These are phyloP conservation scores for Adelges cooleyi DNA, from an alignment of 1,140 invertebrate genomes.

Conservation along the genomic window DNA sequence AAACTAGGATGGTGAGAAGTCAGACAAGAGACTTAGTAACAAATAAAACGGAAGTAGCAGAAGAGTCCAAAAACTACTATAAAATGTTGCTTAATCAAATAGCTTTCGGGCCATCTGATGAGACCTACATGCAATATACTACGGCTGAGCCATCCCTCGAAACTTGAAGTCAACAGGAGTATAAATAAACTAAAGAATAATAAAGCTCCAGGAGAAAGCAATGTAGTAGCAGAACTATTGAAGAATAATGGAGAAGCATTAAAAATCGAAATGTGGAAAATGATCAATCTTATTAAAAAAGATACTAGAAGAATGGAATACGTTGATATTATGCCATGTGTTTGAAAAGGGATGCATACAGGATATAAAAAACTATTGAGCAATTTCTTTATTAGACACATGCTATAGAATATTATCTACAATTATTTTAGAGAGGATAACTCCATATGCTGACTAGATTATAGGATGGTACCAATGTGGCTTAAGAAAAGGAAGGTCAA, in stretches of 20 bases:
- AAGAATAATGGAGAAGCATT: not conserved
- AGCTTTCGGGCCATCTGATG: not conserved
- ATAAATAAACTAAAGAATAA: not conserved
- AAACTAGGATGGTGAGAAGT: not conserved
- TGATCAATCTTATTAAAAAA: no score
- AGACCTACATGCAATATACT: not conserved
- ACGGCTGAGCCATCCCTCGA: not conserved
- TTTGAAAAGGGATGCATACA: not conserved
- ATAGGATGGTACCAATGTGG: not conserved
- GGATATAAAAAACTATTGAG: not conserved
- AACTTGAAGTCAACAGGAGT: not conserved
- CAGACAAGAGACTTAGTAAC: not conserved
- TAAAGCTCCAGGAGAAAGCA: not conserved
- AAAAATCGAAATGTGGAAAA: not conserved
- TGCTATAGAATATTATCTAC: not conserved
- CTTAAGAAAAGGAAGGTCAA: no score
- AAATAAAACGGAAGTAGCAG: not conserved
- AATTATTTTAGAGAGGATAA: not conserved
- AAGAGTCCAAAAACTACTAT: not conserved
- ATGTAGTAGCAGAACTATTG: not conserved
- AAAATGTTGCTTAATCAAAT: not conserved
- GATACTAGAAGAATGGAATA: not conserved
- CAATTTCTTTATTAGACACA: not conserved
- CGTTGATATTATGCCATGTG: no score
- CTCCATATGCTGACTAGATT: not conserved